Conservation (phyloP, 2,113 vertebrate species). For the Loxodonta africana region DNA sequence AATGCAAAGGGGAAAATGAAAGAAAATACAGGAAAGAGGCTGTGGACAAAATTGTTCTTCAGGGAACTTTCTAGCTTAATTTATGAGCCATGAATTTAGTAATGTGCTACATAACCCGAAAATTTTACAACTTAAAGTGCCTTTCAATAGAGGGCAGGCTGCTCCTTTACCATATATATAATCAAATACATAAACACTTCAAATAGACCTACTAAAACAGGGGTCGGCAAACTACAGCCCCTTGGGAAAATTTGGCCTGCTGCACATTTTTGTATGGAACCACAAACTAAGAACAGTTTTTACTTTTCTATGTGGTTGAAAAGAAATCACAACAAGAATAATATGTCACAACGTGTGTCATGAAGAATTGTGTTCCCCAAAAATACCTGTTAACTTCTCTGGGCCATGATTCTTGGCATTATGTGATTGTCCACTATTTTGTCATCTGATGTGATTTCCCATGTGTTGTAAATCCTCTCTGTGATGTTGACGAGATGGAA, state of each 20-base stretch:
- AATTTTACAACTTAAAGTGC: slow-evolving; percentile 8
- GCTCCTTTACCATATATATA: not conserved
- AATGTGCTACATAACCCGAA: slow-evolving; percentile 10
- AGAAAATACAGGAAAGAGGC: slow-evolving; percentile 50
- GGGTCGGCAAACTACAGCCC: not conserved
- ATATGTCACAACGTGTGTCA: not conserved
- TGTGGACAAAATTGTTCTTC: not conserved
- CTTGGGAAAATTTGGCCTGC: not conserved
- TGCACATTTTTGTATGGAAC: not conserved
- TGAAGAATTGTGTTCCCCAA: too few relatives aligned
- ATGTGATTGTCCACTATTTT: too few relatives aligned
- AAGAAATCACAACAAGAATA: slow-evolving; percentile 40
- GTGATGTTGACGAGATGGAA: too few relatives aligned
- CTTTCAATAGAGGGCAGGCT: not conserved
- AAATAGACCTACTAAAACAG: not conserved
- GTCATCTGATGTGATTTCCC: too few relatives aligned
- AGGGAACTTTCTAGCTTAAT: slow-evolving; percentile 49
- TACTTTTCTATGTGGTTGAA: not conserved
- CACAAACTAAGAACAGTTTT: not conserved
- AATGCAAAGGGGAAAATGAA: slow-evolving; percentile 35
- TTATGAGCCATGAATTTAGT: slow-evolving; percentile 50
- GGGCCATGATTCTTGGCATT: too few relatives aligned
- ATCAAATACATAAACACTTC: not conserved
- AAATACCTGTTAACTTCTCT: too few relatives aligned
- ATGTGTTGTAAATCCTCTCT: too few relatives aligned